Conservation (phyloP, 2,797 vertebrate species). For the Taeniopygia guttata region DNA sequence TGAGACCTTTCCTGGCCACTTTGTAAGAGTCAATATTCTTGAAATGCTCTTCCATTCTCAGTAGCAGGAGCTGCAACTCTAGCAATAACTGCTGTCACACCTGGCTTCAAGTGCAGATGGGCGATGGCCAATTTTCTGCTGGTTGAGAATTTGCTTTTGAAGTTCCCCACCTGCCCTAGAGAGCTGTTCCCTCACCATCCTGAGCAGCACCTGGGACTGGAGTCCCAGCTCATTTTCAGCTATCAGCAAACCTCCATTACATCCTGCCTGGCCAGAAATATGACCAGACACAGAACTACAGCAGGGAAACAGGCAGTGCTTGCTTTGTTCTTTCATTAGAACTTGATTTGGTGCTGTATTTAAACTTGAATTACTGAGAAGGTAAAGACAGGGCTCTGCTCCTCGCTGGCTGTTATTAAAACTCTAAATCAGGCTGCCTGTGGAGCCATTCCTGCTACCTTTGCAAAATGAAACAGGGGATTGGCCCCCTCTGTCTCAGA, state of each 20-base stretch:
- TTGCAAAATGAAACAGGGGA: neutral
- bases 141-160: neutral
- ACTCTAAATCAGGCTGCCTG: neutral
- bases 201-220: neutral
- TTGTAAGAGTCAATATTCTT: neutral
- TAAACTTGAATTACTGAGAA: neutral
- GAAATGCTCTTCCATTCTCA: neutral
- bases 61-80: neutral
- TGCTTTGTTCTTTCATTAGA: neutral
- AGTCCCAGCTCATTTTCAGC: neutral
- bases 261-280: neutral
- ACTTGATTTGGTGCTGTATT: neutral
- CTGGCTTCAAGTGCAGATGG: neutral
- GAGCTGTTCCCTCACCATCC: neutral
- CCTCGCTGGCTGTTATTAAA: neutral
- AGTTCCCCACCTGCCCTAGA: neutral
- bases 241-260: neutral
- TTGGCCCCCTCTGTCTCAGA: neutral
- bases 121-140: neutral
- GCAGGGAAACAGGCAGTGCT: neutral
- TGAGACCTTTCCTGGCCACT: neutral
- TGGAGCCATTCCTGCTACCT: neutral
- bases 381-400: neutral
- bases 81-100: neutral
- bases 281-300: neutral